Evolutionary conservation across 2,797 vertebrate species (phyloP), one percentile per base, ranked within the genome.

Genomic region (Gambelia wislizenii): DNA sequence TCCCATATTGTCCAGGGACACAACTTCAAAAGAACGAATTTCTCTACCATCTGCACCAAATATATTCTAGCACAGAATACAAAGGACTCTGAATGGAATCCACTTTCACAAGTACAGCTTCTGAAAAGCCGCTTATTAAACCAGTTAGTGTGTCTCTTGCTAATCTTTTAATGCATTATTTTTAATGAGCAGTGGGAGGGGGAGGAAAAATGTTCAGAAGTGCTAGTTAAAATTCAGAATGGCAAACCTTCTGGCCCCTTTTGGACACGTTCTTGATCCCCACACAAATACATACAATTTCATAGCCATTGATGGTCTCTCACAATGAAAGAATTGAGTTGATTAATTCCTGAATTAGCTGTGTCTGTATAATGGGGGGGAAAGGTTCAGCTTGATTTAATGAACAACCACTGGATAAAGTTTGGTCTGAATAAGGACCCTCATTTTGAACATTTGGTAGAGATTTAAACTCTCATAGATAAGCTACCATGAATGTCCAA

Each of bases 181-280:
- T 94, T 90, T 74, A 91, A 90, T 81, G 30, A 89, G 91, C 92
- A 36, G 89, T 93, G 88, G 91, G 25, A 83, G 52, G 86, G 90
- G 27, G 2, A 92, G 93, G 90, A 83, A 90, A 30, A 79, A n/a
- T n/a, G n/a, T 91, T 94, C 85, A 93, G 78, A 92, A 94, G 83
- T 39, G 93, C 70, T 81, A 92, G 67, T 95, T 95, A 91, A 93
- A 95, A 96, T 96, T 94, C 89, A 87, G 92, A 90, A 84, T 91
- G 83, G 84, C 93, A 89, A 93, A 64, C 36, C 87, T 76, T 25
- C 89, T 91, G 69, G 36, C 64, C 83, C 94, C 59, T 92, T 88
- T 87, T 91, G n/a, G 88, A 83, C 75, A 69, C 14, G 12, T 77
- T 59, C 81, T 72, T 88, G 44, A 74, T 85, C 30, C 1, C 0